A percentile compares a stretch with the other conserved stretches of the same genome.
Evolutionary conservation across 2,888 invertebrate genomes (phyloP).

Genomic region (Entomobrya proxima): DNA sequence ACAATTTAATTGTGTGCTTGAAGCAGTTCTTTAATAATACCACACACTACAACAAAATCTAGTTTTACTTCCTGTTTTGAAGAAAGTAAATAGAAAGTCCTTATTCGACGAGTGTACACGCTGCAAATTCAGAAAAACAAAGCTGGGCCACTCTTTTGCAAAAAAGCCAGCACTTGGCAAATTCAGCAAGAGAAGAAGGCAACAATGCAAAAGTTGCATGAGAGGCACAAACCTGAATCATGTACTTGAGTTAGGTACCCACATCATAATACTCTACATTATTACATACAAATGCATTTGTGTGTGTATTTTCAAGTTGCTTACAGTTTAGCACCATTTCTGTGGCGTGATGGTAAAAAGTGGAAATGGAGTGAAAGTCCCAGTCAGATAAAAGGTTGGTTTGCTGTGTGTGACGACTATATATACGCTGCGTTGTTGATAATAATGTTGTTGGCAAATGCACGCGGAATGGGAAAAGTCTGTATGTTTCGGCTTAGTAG

Average conservation of each 20-base stretch:
- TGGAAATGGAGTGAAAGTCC: slow-evolving; percentile 32
- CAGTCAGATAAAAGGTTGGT: slow-evolving; percentile 3
- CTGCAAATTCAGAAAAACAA: background rate
- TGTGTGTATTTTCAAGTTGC: background rate
- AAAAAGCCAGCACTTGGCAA: no score
- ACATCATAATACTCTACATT: no score
- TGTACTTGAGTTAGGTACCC: no score
- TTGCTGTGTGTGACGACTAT: slow-evolving; percentile 3
- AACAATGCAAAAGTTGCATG: background rate
- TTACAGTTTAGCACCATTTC: slow-evolving; percentile 9
- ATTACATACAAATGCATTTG: no score
- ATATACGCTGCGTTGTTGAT: background rate
- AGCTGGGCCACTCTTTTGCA: no score
- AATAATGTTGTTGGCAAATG: background rate
- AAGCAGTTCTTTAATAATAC: background rate
- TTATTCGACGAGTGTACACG: background rate
- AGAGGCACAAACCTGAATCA: no score
- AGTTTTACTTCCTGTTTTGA: background rate
- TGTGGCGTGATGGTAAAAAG: background rate
- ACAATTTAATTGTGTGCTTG: background rate
- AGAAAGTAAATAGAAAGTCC: background rate
- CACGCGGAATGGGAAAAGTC: background rate
- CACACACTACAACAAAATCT: background rate
- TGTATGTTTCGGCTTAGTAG: background rate
- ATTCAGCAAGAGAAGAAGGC: no score